Percentiles rank a stretch among this genome's conserved stretches.
phyloP scores from a whole-genome alignment of 2,797 vertebrate genomes.

The Phrynocephalus guinanensis region DNA sequence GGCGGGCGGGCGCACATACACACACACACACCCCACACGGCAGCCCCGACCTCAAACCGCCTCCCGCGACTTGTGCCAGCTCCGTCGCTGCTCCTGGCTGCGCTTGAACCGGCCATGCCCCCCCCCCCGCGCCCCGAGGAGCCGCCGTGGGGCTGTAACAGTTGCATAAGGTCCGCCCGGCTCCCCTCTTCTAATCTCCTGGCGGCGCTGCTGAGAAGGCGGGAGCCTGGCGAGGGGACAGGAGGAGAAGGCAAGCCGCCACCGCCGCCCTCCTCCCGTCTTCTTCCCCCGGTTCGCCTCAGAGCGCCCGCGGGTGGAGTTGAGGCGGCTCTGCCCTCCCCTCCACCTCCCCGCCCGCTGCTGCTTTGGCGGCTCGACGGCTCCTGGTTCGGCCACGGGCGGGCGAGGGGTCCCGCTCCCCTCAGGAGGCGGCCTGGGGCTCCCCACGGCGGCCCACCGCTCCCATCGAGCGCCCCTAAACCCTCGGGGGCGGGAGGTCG shows the following conservation, averaged over 20 bases:
- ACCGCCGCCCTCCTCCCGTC: too few species aligned
- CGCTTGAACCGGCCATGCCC: neutral
- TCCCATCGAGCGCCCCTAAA: too few species aligned
- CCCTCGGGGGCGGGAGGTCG: too few species aligned
- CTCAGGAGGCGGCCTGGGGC: neutral
- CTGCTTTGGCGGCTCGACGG: neutral
- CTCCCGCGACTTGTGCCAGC: too few species aligned
- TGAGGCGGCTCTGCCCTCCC: neutral
- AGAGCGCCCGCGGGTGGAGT: too few species aligned
- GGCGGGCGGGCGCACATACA: too few species aligned
- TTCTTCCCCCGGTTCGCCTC: too few species aligned
- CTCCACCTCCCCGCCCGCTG: neutral
- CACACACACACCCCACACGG: too few species aligned
- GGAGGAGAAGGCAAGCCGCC: neutral
- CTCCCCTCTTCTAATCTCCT: neutral
- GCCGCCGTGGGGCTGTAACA: neutral
- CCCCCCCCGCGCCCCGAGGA: neutral
- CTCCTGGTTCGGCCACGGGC: neutral
- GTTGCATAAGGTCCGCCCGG: conserved; percentile 12
- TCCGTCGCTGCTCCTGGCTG: too few species aligned
- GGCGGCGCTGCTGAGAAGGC: neutral
- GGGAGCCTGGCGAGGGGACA: neutral
- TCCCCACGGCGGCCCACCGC: neutral
- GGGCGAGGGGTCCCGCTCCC: neutral
- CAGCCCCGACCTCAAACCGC: too few species aligned